Base-by-base conservation (phyloP, 2,797 vertebrate species). In the Morelia viridis region DNA sequence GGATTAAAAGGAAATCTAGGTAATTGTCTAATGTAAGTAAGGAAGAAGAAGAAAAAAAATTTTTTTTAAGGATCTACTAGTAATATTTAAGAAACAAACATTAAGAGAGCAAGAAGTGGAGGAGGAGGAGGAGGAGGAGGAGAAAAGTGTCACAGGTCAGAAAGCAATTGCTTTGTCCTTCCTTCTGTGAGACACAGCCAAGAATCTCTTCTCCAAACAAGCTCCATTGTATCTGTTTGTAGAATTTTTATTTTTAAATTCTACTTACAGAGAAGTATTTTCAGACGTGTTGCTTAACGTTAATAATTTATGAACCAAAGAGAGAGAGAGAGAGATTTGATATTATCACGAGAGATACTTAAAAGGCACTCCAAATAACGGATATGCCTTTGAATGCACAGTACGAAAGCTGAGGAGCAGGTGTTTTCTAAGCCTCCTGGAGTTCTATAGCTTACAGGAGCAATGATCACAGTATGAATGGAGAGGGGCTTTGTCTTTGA, bases 321-420 rank as follows among this genome's bases (percentile, higher is more conserved):
- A 15, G 1, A 3, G 35, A 12, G 28, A n/a, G 83, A 89, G 88
- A 68, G 35, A 28, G 50, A 88, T 93, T 85, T 85, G 22, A 65
- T 35, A 90, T 96, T 94, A 92, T 84, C 61, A 95, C 3, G 57
- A 88, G 90, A 94, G 85, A 15, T 24, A 86, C 93, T 95, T 94
- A 89, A 95, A 95, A 96, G 88, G 46, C 65, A 93, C 71, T 93
- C 92, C 87, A 58, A 95, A 93, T n/a, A 92, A 93, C 60, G 94
- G 94, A 58, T 0, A 0, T 10, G 86, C 12, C 94, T 96, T 95
- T 94, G 96, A 96, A 94, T 89, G 76, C 85, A 92, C 94, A 83
- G 85, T 41, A 19, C 0, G 0, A 87, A 86, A 90, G 10, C 88
- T 93, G 90, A 88, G 85, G 84, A 89, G n/a, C 26, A 1, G 86